Conservation (phyloP, 2,888 invertebrate species). For the Tetheella fluctuosa region DNA sequence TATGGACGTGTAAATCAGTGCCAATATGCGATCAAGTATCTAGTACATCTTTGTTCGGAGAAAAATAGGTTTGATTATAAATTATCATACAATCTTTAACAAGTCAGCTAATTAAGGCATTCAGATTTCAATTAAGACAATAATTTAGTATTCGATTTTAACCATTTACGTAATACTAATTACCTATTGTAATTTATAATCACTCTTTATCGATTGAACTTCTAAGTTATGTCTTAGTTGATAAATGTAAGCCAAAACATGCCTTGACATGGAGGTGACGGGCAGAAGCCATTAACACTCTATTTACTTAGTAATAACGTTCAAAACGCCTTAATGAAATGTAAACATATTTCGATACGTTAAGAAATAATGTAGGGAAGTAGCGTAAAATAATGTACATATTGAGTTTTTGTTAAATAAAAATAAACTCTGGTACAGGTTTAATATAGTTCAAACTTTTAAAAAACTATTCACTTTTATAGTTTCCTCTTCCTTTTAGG, state of each 20-base stretch:
- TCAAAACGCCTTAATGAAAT: neutral
- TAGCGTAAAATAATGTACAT: neutral
- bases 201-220: constrained; percentile 7
- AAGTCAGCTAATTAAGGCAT: too few species aligned
- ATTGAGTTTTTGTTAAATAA: neutral
- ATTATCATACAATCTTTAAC: too few species aligned
- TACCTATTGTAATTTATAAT: neutral
- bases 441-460: too few species aligned
- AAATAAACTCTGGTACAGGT: too few species aligned
- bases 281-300: neutral
- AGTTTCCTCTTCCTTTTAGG: neutral
- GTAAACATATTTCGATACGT: neutral
- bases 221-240: neutral
- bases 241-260: neutral
- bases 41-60: too few species aligned
- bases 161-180: too few species aligned
- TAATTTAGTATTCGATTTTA: too few species aligned
- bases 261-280: constrained; percentile 1
- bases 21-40: too few species aligned
- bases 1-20: too few species aligned
- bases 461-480: too few species aligned
- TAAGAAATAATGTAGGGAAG: neutral
- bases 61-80: too few species aligned
- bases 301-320: neutral
- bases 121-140: too few species aligned